These are phyloP conservation scores for Apomyelois bistriatella DNA, from an alignment of 2,888 invertebrate genomes.

Conservation along the genomic window DNA sequence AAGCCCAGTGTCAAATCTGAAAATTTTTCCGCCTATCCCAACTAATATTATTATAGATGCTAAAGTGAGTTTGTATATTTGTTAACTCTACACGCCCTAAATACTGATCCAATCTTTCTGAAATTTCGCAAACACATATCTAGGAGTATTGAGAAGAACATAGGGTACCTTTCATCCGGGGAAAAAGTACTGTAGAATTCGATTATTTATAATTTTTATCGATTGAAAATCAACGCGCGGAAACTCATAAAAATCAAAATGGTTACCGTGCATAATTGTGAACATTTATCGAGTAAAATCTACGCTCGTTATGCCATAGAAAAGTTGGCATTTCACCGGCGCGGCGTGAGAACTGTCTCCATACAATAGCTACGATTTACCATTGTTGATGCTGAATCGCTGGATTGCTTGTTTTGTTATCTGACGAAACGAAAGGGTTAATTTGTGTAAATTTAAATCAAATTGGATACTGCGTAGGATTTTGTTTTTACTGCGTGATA, in stretches of 20 bases:
- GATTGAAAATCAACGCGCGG: too few species aligned
- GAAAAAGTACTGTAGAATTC: not conserved
- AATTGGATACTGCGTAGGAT: not conserved
- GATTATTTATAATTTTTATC: too few species aligned
- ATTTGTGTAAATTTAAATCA: slow-evolving; percentile 1
- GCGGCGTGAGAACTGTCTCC: slow-evolving; percentile 13
- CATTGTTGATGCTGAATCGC: slow-evolving; percentile 8
- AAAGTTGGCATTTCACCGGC: slow-evolving; percentile 11
- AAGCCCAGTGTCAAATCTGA: too few species aligned
- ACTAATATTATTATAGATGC: too few species aligned
- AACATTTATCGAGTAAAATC: slow-evolving; percentile 14
- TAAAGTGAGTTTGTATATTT: too few species aligned
- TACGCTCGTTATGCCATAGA: slow-evolving; percentile 13
- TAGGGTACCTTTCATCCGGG: too few species aligned
- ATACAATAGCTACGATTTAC: slow-evolving; percentile 1
- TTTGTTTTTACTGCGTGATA: too few species aligned
- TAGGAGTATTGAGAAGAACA: too few species aligned
- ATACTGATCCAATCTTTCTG: too few species aligned
- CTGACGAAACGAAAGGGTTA: slow-evolving; percentile 1
- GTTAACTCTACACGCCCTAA: not conserved
- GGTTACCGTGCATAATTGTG: not conserved
- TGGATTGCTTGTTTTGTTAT: slow-evolving; percentile 12
- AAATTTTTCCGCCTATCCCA: too few species aligned
- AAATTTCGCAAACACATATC: too few species aligned
- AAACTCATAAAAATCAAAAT: not conserved